Percentiles rank a stretch among this genome's conserved stretches.
phyloP scores from a whole-genome alignment of 2,888 invertebrate genomes.

The Chymomyza procnemis region DNA sequence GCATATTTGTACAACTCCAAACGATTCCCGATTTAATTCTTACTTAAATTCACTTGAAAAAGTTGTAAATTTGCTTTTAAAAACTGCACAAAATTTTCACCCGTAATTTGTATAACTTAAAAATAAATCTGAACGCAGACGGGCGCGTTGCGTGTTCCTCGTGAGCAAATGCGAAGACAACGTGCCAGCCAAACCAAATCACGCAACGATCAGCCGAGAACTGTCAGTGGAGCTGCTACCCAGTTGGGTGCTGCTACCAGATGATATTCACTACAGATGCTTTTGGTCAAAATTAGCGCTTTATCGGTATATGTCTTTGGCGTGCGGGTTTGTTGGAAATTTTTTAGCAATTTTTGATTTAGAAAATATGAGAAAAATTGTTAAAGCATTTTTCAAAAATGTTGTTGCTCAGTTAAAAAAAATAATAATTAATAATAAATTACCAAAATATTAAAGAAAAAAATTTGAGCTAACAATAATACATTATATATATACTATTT shows the following conservation, averaged over 20 bases:
- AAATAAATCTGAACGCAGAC: conserved; percentile 68
- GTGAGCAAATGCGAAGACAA: conserved; percentile 26
- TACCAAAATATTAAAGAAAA: too few relatives aligned
- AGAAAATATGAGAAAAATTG: too few relatives aligned
- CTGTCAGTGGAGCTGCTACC: conserved; percentile 49
- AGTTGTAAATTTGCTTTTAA: conserved; percentile 11
- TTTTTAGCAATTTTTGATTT: neutral
- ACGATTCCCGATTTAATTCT: neutral
- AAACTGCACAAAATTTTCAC: conserved; percentile 26
- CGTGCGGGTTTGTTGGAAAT: neutral
- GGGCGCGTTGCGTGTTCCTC: conserved; percentile 47
- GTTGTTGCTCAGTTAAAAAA: too few relatives aligned
- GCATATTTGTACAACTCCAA: neutral
- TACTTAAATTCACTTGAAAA: conserved; percentile 2
- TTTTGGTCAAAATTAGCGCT: conserved; percentile 7
- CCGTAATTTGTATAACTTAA: conserved; percentile 54
- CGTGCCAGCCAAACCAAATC: conserved; percentile 44
- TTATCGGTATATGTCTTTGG: conserved; percentile 21
- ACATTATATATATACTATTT: too few relatives aligned
- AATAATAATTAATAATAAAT: too few relatives aligned
- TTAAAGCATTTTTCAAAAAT: too few relatives aligned
- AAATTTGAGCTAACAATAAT: too few relatives aligned
- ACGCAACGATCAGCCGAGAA: conserved; percentile 69
- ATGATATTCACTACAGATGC: conserved; percentile 12
- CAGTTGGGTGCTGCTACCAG: neutral